A percentile compares a stretch with the other conserved stretches of the same genome.
Evolutionary conservation across 2,797 vertebrate genomes (phyloP).

Genomic region (Melanotaenia boesemani): DNA sequence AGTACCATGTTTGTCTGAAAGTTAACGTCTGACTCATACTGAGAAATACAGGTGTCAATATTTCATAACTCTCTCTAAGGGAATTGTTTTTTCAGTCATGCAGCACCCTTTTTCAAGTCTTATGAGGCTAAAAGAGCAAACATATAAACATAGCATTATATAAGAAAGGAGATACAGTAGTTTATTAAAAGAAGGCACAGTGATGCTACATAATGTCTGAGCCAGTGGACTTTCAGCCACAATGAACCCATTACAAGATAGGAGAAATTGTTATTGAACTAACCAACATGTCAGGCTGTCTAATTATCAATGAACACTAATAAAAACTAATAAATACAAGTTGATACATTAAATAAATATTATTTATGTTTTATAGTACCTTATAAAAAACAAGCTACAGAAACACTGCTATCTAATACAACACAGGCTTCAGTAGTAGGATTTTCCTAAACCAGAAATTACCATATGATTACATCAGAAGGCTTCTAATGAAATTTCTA

Average conservation of each 20-base stretch:
- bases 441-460: background rate
- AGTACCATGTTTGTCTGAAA: background rate
- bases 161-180: background rate
- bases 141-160: background rate
- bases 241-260: background rate
- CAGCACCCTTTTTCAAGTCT: too few relatives aligned
- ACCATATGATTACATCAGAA: too few relatives aligned
- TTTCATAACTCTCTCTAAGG: background rate
- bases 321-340: too few relatives aligned
- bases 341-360: background rate
- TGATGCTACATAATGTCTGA: background rate
- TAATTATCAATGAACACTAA: too few relatives aligned
- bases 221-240: background rate
- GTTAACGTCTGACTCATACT: conserved; percentile 8
- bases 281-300: background rate
- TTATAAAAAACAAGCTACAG: background rate
- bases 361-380: too few relatives aligned
- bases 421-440: background rate
- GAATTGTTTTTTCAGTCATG: background rate
- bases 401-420: background rate
- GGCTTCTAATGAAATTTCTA: too few relatives aligned
- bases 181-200: background rate
- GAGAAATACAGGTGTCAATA: background rate
- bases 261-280: background rate
- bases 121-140: background rate